Evolutionary conservation across 1,140 invertebrate species (phyloP).

Genomic region (Rhynchophorus ferrugineus): DNA sequence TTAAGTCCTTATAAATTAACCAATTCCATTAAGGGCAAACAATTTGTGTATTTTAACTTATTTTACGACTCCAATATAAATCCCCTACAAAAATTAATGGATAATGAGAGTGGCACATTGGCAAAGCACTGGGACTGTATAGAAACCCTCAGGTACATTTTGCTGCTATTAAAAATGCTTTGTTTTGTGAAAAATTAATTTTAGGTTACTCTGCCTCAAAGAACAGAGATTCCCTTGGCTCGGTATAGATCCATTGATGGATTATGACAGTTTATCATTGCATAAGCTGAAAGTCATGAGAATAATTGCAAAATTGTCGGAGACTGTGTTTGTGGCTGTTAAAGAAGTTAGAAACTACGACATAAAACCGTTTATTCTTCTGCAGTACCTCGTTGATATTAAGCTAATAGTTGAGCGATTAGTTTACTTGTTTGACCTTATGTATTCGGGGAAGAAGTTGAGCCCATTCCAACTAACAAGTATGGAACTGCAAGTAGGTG

Average conservation of each 20-base stretch:
- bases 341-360: slow-evolving; percentile 25
- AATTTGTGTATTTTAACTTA: slow-evolving; percentile 21
- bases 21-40: slow-evolving; percentile 19
- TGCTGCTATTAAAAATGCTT: background rate
- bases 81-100: slow-evolving; percentile 25
- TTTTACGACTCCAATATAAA: slow-evolving; percentile 24
- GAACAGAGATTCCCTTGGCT: slow-evolving; percentile 33
- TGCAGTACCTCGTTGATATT: slow-evolving; percentile 30
- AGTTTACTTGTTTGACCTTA: slow-evolving; percentile 21
- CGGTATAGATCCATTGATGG: slow-evolving; percentile 24
- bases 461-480: slow-evolving; percentile 31
- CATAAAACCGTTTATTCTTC: slow-evolving; percentile 30
- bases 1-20: slow-evolving; percentile 20
- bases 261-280: slow-evolving; percentile 27
- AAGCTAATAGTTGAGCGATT: slow-evolving; percentile 28
- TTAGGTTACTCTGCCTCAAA: slow-evolving; percentile 26
- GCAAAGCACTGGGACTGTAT: slow-evolving; percentile 31
- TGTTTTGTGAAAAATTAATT: background rate
- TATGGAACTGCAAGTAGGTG: slow-evolving; percentile 16
- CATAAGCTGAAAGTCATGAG: slow-evolving; percentile 29
- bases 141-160: slow-evolving; percentile 27
- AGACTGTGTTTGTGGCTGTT: slow-evolving; percentile 27
- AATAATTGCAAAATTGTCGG: slow-evolving; percentile 31
- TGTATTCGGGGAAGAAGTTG: slow-evolving; percentile 16
- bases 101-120: slow-evolving; percentile 23